Base-by-base conservation (phyloP, 2,888 invertebrate genomes). In the Apantesis nais region DNA sequence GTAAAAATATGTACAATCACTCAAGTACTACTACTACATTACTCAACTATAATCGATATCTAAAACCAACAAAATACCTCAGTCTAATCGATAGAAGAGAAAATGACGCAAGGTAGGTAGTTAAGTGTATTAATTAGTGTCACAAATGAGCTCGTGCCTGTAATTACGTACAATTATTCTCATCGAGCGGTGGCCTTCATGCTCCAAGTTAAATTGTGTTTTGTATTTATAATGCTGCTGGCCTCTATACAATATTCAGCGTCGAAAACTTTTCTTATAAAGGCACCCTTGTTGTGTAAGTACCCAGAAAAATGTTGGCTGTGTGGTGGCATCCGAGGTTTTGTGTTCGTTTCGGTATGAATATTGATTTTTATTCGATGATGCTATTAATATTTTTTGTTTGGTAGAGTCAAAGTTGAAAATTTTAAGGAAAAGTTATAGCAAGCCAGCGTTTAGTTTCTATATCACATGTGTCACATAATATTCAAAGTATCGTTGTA, bases 201-300 rank as follows among this genome's bases (percentile, higher is more conserved):
- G 77, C 73, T 70, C 82, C 75, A 87, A 87, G 83, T 86, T 87
- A 86, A 83, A 86, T 86, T 87, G 83, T 81, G 79, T 82, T 80
- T 75, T 78, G 78, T 80, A 79, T 85, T 80, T 85, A 81, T 81
- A 79, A 81, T 81, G 79, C 79, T 63, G 25, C 66, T n/a, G n/a
- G n/a, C 73, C 72, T 74, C 75, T 81, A 80, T 79, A 79, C 68
- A 79, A 85, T 83, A 81, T 82, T 83, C 73, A 72, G 66, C 60
- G 70, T 61, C 39, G 52, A 73, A 81, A 82, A 79, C 66, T 81
- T 79, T 76, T 81, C 81, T 74, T 78, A 76, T 81, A 73, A 78
- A 74, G 70, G 74, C 39, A 66, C 60, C 74, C 71, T 48, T 37
- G 66, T 63, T 66, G 66, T 37, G 67, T 67, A 68, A 60, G 65